Evolutionary conservation across 2,888 invertebrate species (phyloP), one percentile per base, ranked within the genome.

Genomic region (Catocala fraxini): DNA sequence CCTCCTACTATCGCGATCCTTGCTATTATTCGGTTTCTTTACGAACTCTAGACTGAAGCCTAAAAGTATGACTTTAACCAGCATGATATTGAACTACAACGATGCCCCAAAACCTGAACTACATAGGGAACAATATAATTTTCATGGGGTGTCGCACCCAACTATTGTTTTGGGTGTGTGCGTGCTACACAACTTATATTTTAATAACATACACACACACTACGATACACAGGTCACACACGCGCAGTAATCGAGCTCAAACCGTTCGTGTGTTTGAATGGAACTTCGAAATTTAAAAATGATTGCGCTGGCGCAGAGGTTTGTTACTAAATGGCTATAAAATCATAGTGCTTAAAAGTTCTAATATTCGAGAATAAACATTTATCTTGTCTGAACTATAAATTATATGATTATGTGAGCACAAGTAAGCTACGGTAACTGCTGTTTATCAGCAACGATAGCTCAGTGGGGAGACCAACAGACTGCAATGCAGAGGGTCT

Each of bases 81-180:
- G 15, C 2, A 25, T 9, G 4, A 10, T 6, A 39, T 47, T 63
- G 75, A 77, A 61, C 70, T 51, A 25, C 46, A 65, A 79, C 75
- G 73, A 61, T 78, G 42, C 49, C 58, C 71, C 65, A 54, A 65
- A 72, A 45, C 46, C 48, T 65, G 51, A 72, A 68, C 60, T 54
- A 51, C 49, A 64, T 75, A 70, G 58, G 81, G 81, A 79, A 82
- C 82, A 85, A 88, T 87, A 83, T 87, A 83, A 83, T 85, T 85
- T 85, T 83, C 80, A 84, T 83, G 84, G 89, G 89, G 89, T 88
- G 89, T 86, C 83, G 83, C 87, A 87, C 86, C 87, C 87, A 84
- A 78, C 79, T 71, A 65, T 53, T 39, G 39, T 56, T 61, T 52
- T 60, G 46, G 55, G 56, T 81, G 81, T 86, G 81, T 84, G 85